A percentile compares a stretch with the other conserved stretches of the same genome.
These are phyloP conservation scores for Nicator chloris DNA, from an alignment of 2,113 vertebrate genomes.

Conservation along the genomic window DNA sequence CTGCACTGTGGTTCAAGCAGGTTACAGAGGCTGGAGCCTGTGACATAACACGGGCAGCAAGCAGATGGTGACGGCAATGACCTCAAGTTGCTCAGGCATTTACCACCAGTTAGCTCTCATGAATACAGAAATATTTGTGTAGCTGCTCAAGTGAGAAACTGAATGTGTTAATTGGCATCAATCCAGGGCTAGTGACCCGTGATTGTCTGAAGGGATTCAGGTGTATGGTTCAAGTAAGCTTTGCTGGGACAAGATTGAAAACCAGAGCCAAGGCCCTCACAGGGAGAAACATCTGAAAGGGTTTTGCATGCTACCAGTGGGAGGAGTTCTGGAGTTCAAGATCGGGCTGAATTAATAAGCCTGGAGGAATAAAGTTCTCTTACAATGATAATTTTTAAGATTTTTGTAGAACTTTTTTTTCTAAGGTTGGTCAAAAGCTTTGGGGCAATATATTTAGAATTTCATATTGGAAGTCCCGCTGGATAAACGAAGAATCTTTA, in stretches of 20 bases:
- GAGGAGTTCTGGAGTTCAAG: not conserved
- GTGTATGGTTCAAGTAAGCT: not conserved
- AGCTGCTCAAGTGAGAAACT: not conserved
- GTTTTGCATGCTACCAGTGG: not conserved
- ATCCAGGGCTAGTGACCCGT: rapidly evolving
- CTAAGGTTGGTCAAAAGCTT: not conserved
- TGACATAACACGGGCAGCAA: rapidly evolving
- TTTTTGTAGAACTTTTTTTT: not conserved
- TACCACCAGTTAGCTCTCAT: not conserved
- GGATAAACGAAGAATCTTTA: not conserved
- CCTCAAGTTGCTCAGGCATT: not conserved
- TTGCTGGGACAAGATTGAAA: not conserved
- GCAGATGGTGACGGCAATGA: not conserved
- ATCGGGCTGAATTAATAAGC: not conserved
- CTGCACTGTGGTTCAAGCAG: not conserved
- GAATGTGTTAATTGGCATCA: not conserved
- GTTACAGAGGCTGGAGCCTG: not conserved
- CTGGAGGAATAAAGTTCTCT: not conserved
- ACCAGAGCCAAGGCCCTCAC: not conserved
- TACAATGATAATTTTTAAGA: not conserved
- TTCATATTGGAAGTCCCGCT: not conserved
- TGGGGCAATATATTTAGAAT: not conserved
- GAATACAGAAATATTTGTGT: not conserved
- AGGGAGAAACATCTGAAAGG: not conserved
- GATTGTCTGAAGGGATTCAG: not conserved